These are phyloP conservation scores for Mormyrus hasselquistii DNA, from an alignment of 2,797 vertebrate genomes.

Conservation along the genomic window DNA sequence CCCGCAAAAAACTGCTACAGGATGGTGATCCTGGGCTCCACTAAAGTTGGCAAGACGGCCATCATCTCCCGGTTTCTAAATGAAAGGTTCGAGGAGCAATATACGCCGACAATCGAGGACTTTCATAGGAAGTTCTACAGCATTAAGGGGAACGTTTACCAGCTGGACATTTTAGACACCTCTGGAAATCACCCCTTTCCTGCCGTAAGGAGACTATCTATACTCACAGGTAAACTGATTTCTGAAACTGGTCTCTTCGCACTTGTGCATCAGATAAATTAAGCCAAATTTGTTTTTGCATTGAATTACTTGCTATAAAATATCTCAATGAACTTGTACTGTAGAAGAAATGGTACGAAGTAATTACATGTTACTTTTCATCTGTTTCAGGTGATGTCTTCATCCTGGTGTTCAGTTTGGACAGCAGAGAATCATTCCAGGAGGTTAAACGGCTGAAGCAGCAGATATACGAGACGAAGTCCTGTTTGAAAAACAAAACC, in stretches of 20 bases:
- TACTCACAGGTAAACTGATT: slow-evolving; percentile 78
- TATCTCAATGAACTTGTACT: neutral
- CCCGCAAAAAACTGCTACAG: slow-evolving; percentile 93
- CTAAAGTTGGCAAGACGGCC: slow-evolving; percentile 95
- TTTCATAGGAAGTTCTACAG: slow-evolving; percentile 98
- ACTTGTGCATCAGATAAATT: neutral
- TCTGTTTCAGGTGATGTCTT: slow-evolving; percentile 79
- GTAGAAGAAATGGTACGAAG: neutral
- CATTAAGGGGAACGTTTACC: slow-evolving; percentile 90
- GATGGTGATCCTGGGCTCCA: slow-evolving; percentile 95
- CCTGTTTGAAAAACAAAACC: slow-evolving; percentile 89
- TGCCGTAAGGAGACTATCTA: slow-evolving; percentile 92
- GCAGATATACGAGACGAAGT: slow-evolving; percentile 94
- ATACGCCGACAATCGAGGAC: slow-evolving; percentile 96
- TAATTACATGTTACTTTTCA: neutral
- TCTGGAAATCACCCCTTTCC: slow-evolving; percentile 97
- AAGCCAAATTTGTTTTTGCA: neutral
- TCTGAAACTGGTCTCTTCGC: slow-evolving; percentile 28
- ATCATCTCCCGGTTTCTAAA: slow-evolving; percentile 93
- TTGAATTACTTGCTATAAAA: neutral
- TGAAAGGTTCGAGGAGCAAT: slow-evolving; percentile 88
- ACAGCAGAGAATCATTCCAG: slow-evolving; percentile 90
- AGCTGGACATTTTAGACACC: slow-evolving; percentile 92
- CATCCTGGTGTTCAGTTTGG: slow-evolving; percentile 92
- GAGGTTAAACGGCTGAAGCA: slow-evolving; percentile 89